Evolutionary conservation across 2,797 vertebrate species (phyloP).

Genomic region (Nasua narica): DNA sequence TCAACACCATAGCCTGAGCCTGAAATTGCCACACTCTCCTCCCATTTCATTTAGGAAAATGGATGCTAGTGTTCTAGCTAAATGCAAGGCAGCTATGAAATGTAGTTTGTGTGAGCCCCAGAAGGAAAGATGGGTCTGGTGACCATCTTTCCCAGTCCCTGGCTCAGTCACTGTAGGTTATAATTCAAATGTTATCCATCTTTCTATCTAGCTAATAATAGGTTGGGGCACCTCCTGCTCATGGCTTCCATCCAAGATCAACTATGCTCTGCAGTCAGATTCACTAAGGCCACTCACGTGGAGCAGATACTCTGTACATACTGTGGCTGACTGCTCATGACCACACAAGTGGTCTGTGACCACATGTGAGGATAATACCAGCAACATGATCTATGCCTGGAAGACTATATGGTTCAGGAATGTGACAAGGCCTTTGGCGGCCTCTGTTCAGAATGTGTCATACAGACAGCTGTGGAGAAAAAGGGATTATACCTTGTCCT

Average conservation of each 20-base stretch:
- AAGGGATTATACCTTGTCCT: not conserved
- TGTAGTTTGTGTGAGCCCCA: not conserved
- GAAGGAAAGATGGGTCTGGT: not conserved
- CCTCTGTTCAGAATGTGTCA: not conserved
- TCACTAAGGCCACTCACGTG: accelerated
- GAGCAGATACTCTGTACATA: not conserved
- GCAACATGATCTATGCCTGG: accelerated
- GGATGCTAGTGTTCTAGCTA: not conserved
- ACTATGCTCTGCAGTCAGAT: not conserved
- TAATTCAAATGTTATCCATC: not conserved
- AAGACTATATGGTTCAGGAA: not conserved
- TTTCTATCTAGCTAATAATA: not conserved
- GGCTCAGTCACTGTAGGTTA: not conserved
- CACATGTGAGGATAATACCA: not conserved
- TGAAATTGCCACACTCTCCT: not conserved
- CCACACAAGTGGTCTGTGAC: not conserved
- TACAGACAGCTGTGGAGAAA: not conserved
- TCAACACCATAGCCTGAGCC: not conserved
- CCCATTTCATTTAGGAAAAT: not conserved
- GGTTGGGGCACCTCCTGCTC: accelerated
- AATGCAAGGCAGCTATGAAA: too few relatives aligned
- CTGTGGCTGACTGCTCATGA: not conserved
- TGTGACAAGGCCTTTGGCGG: not conserved
- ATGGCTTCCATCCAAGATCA: too few relatives aligned
- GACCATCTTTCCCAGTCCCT: not conserved